These are phyloP conservation scores for Bombus superbus DNA, from an alignment of 1,140 invertebrate genomes.

Conservation along the genomic window DNA sequence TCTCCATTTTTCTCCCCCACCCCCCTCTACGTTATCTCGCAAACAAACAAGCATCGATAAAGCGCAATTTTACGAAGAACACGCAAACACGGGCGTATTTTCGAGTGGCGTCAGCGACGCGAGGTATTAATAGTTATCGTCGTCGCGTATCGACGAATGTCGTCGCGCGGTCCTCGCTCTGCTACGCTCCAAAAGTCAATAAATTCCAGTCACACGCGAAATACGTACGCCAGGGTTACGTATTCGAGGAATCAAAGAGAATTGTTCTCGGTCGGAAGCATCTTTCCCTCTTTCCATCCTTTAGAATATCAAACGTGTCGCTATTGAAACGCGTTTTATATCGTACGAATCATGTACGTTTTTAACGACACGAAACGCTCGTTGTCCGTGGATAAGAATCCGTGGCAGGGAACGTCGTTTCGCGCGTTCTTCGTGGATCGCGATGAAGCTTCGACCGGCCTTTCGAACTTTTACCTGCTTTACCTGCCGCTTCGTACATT, in stretches of 20 bases:
- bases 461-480: background rate
- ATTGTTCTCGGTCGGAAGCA: constrained; percentile 21
- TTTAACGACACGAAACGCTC: background rate
- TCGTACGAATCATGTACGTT: background rate
- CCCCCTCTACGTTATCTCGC: too few species aligned
- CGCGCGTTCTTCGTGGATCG: background rate
- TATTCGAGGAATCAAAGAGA: constrained; percentile 18
- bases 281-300: constrained; percentile 6
- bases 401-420: background rate
- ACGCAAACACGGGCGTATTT: too few species aligned
- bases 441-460: background rate
- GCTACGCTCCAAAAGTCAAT: background rate
- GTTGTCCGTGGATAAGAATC: background rate
- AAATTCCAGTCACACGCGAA: background rate
- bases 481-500: background rate
- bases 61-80: too few species aligned
- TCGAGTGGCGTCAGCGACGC: too few species aligned
- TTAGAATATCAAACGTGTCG: background rate
- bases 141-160: too few species aligned
- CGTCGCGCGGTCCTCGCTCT: too few species aligned
- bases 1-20: too few species aligned
- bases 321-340: background rate
- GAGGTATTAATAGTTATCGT: too few species aligned
- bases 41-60: too few species aligned
- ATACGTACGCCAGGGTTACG: background rate